Percentiles rank a stretch among this genome's conserved stretches.
Evolutionary conservation across 2,797 vertebrate genomes (phyloP).

Genomic region (Bradypodion pumilum): DNA sequence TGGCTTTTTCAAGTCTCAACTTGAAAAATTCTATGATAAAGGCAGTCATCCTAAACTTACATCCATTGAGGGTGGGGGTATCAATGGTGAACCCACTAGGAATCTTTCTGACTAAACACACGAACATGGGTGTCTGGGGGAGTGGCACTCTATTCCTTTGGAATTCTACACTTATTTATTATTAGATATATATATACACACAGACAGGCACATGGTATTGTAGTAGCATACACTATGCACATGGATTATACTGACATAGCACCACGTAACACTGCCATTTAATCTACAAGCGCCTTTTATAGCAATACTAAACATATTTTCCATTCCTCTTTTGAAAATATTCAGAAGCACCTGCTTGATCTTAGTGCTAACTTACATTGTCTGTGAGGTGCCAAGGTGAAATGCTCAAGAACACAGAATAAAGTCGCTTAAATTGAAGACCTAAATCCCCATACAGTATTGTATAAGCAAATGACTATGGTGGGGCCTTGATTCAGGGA

Average conservation of each 20-base stretch:
- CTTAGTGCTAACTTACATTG: neutral
- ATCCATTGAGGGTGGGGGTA: neutral
- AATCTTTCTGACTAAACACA: neutral
- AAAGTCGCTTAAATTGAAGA: neutral
- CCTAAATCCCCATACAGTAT: neutral
- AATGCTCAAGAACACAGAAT: neutral
- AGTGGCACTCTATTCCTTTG: too few relatives aligned
- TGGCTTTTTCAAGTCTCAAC: neutral
- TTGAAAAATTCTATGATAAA: neutral
- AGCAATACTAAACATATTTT: neutral
- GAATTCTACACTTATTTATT: too few relatives aligned
- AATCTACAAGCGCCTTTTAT: neutral
- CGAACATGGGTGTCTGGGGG: too few relatives aligned
- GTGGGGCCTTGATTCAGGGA: too few relatives aligned
- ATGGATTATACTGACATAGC: too few relatives aligned
- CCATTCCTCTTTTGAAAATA: neutral
- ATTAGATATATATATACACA: too few relatives aligned
- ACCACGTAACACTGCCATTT: too few relatives aligned
- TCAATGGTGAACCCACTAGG: neutral
- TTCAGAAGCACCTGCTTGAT: neutral
- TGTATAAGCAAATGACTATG: too few relatives aligned
- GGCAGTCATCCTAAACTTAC: neutral
- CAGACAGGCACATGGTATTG: too few relatives aligned
- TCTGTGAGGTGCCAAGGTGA: neutral
- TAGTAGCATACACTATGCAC: too few relatives aligned